Conservation (phyloP, 2,888 invertebrate genomes). For the Polietes domitor region DNA sequence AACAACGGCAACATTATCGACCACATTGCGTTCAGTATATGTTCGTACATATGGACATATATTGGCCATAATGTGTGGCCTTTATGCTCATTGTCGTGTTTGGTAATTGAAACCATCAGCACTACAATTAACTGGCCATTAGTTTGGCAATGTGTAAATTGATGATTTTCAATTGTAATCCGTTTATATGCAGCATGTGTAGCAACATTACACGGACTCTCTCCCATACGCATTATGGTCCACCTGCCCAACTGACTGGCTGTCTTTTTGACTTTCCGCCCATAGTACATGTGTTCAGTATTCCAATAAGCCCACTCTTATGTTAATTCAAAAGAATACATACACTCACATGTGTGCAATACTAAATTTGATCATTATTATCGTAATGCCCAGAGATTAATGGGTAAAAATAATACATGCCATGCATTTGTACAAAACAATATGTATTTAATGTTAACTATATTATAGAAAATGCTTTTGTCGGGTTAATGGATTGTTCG, state of each 20-base stretch:
- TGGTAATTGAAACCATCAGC: conserved; percentile 36
- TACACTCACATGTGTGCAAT: neutral
- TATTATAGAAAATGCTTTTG: neutral
- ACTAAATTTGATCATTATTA: neutral
- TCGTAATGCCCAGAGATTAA: neutral
- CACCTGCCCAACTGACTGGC: neutral
- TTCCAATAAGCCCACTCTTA: neutral
- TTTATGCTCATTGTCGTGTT: neutral
- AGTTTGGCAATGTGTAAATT: conserved; percentile 29
- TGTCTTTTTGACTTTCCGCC: conserved; percentile 3
- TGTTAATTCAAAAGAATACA: neutral
- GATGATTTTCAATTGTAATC: conserved; percentile 26
- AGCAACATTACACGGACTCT: neutral
- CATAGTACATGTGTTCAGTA: neutral
- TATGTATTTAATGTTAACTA: conserved; percentile 6
- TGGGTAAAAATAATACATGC: conserved; percentile 3
- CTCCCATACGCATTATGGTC: neutral
- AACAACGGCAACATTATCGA: neutral
- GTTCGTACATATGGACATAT: neutral
- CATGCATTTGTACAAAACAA: neutral
- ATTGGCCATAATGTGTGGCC: neutral
- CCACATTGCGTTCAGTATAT: neutral
- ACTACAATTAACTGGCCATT: conserved; percentile 50
- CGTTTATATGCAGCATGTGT: neutral
- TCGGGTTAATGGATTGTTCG: neutral